Percentiles rank a stretch among this genome's conserved stretches.
Evolutionary conservation across 1,140 invertebrate species (phyloP).

Genomic region (Trissolcus basalis): DNA sequence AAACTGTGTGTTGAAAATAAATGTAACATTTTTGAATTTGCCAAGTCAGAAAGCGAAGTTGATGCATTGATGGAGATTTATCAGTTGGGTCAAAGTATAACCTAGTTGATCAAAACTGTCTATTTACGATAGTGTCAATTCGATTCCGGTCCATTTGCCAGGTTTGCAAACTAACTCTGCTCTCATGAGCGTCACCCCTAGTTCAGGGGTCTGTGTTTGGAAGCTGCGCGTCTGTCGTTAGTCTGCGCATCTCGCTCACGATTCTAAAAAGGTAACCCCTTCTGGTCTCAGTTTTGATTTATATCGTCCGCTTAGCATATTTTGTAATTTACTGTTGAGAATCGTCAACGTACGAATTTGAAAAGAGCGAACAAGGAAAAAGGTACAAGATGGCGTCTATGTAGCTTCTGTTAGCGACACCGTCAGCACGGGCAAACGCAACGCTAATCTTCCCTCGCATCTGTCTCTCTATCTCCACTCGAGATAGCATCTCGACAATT

Average conservation of each 20-base stretch:
- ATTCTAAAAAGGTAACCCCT: constrained; percentile 33
- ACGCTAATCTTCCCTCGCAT: constrained; percentile 70
- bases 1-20: too few relatives aligned
- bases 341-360: constrained; percentile 72
- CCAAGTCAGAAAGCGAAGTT: too few relatives aligned
- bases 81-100: background rate
- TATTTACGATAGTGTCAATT: constrained; percentile 44
- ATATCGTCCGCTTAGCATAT: constrained; percentile 76
- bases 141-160: constrained; percentile 73
- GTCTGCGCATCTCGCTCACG: constrained; percentile 61
- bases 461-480: constrained; percentile 56
- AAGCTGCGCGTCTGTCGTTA: constrained; percentile 39
- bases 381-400: constrained; percentile 46
- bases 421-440: constrained; percentile 60
- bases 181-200: constrained; percentile 58
- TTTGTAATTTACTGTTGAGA: constrained; percentile 72
- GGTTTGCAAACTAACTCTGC: constrained; percentile 72
- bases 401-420: constrained; percentile 64
- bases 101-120: background rate
- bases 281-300: constrained; percentile 73
- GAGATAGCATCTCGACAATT: constrained; percentile 74
- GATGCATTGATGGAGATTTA: too few relatives aligned
- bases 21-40: too few relatives aligned
- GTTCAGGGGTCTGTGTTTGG: constrained; percentile 58
- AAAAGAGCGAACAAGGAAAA: constrained; percentile 39